Base-by-base conservation (phyloP, 1,140 invertebrate species). In the Apis mellifera region DNA sequence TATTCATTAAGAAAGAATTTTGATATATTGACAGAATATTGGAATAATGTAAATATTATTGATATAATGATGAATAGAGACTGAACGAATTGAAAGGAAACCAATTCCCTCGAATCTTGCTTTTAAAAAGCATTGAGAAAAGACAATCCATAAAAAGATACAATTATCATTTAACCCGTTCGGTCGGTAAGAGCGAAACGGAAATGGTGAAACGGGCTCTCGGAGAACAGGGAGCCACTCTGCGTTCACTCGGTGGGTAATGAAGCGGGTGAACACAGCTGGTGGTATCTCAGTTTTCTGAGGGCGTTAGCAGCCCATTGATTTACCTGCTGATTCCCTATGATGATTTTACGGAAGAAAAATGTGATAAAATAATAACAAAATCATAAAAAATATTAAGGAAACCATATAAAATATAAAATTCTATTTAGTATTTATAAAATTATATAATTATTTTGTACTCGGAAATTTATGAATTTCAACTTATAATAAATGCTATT, bases 221-320 rank as follows among this genome's bases (percentile, higher is more conserved):
- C 90, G 92, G 94, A 95, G 94, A 93, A 94, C 96, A 96, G 97
- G 97, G 97, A 97, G 96, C 97, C 97, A 98, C 97, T 96, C 97
- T 98, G 97, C 96, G 97, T 97, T 98, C 97, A 96, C 97, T 97
- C 96, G 94, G 95, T 94, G 95, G 95, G 94, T 95, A 94, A 95
- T 94, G 92, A 95, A 94, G 95, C 94, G 95, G 96, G 97, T 98
- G 98, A 98, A 98, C 98, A 98, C 98, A 98, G 97, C 97, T 98
- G 97, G 98, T 98, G 98, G 98, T 98, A 98, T 98, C 98, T 98
- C 97, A 98, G 97, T 97, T 95, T 94, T 94, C 92, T 93, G 90
- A 85, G 91, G 86, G 93, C 89, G 87, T 92, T 90, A 78, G 79
- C 92, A 84, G 88, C 92, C 73, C 74, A 74, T 83, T 68, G 77